Evolutionary conservation across 2,888 invertebrate species (phyloP).

Genomic region (Ophion costatus): DNA sequence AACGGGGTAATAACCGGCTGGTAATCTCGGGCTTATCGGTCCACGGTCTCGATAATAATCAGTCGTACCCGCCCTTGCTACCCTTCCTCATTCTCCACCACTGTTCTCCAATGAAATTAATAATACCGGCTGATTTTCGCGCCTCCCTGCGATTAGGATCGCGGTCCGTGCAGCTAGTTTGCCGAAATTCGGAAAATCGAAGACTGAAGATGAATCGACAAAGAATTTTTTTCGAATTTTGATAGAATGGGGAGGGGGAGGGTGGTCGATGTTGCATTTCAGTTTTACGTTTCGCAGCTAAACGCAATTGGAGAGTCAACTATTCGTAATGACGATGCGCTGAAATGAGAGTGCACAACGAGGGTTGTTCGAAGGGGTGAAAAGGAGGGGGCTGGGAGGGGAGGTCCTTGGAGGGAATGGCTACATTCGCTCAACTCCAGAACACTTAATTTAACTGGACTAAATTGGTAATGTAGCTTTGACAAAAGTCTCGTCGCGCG

Average conservation of each 20-base stretch:
- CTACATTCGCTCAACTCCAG: not conserved
- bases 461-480: conserved; percentile 70
- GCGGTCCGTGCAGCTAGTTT: too few species aligned
- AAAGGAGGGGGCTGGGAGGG: not conserved
- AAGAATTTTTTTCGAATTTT: too few species aligned
- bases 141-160: too few species aligned
- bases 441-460: conserved; percentile 65
- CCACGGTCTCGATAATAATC: conserved; percentile 60
- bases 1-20: conserved; percentile 63
- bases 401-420: not conserved
- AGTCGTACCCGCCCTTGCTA: conserved; percentile 4
- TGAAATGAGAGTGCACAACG: too few species aligned
- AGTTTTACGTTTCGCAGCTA: too few species aligned
- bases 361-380: too few species aligned
- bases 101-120: conserved; percentile 40
- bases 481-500: conserved; percentile 58
- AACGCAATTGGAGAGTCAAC: too few species aligned
- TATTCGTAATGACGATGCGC: too few species aligned
- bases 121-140: not conserved
- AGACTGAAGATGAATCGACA: too few species aligned
- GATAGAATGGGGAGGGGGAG: too few species aligned
- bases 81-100: not conserved
- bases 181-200: too few species aligned
- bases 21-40: conserved; percentile 63
- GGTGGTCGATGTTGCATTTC: too few species aligned